phyloP scores from a whole-genome alignment of 2,797 vertebrate species.

The Phalanger gymnotis region DNA sequence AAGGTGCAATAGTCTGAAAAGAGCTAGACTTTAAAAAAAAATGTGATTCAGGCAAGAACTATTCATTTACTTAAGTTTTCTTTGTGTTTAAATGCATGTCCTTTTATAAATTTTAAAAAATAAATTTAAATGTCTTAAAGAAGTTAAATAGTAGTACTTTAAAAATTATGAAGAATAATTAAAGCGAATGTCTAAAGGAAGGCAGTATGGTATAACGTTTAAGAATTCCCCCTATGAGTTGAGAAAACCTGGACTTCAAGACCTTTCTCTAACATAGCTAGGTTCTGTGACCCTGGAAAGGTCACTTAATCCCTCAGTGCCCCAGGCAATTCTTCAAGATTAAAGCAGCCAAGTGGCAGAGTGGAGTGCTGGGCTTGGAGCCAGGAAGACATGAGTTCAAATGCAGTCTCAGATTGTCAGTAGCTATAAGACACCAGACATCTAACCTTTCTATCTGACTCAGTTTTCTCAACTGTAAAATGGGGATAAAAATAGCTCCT shows the following conservation, averaged over 20 bases:
- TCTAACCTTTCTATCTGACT: background rate
- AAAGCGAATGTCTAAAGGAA: background rate
- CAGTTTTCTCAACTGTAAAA: background rate
- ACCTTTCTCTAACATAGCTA: background rate
- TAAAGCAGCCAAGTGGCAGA: background rate
- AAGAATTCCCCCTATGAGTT: background rate
- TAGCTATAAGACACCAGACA: background rate
- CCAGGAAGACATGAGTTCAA: background rate
- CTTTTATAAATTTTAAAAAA: background rate
- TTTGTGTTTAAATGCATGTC: background rate
- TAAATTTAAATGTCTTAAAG: background rate
- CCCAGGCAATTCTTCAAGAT: background rate
- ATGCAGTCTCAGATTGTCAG: background rate
- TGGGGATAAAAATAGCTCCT: background rate
- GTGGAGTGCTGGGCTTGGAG: background rate
- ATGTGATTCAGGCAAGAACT: background rate
- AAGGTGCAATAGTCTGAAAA: background rate
- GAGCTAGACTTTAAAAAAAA: background rate
- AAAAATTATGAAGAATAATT: no score
- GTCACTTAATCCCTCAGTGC: background rate
- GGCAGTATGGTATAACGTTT: no score
- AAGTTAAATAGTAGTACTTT: background rate
- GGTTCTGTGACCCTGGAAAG: background rate
- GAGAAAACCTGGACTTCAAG: background rate
- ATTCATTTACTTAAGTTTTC: background rate